Base-by-base conservation (phyloP, 2,113 vertebrate species). In the Pleuronectes platessa region DNA sequence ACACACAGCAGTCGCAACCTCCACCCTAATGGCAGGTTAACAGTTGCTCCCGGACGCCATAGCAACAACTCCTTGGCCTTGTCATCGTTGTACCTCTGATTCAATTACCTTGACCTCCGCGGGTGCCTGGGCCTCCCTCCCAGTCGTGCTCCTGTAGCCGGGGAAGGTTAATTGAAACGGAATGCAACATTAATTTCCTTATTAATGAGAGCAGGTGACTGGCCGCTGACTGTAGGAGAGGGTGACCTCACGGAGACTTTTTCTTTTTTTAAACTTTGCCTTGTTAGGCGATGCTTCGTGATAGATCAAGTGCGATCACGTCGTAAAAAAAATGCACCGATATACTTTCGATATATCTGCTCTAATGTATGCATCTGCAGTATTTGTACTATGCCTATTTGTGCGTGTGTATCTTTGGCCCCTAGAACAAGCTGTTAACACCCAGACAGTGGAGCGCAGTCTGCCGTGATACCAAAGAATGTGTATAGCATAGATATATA, bases 131-230 rank as follows among this genome's bases (percentile, higher is more conserved):
- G 86, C 89, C 87, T 86, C 89, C 90, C 90, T 90, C 88, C 86
- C 76, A 76, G 85, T 86, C 86, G 76, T 81, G 88, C 90, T 93
- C 90, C 81, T 59, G 79, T 92, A 90, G 83, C 88, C 84, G 49
- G 68, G 79, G 90, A 94, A 94, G 94, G 94, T 94, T 94, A 95
- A 94, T 95, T 94, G 92, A 95, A 95, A 94, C 88, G 73, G 88
- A 94, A 94, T 92, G 92, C 89, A 91, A 93, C 86, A 93, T 93
- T 94, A 93, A 95, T 94, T 94, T 94, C 82, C 90, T 93, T 93
- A 93, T 92, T 93, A 93, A 94, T 91, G 88, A 92, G 91, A 90
- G 76, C 82, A 91, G 88, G 84, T 83, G 84, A 89, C 13, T 7
- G 78, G 84, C 70, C 64, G 71, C 88, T 85, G 82, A 90, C 86